Evolutionary conservation across 2,888 invertebrate species (phyloP).

Genomic region (Limnephilus auricula): DNA sequence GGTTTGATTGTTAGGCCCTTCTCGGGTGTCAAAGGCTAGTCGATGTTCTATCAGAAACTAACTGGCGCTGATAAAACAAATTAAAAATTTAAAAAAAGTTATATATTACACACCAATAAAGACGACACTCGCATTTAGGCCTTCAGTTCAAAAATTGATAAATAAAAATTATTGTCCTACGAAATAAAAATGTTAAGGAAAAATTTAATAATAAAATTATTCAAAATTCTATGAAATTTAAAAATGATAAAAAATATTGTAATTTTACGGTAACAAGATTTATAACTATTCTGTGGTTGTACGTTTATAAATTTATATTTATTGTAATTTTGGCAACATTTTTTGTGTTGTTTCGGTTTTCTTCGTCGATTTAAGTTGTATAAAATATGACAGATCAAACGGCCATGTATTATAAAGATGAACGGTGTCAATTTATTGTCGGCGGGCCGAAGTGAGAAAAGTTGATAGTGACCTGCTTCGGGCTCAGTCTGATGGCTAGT

Average conservation of each 20-base stretch:
- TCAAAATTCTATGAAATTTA: slow-evolving; percentile 66
- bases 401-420: slow-evolving; percentile 53
- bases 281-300: slow-evolving; percentile 66
- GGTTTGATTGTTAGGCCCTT: slow-evolving; percentile 11
- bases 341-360: slow-evolving; percentile 55
- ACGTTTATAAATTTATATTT: slow-evolving; percentile 64
- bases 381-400: slow-evolving; percentile 53
- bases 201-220: slow-evolving; percentile 65
- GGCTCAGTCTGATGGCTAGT: slow-evolving; percentile 30
- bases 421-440: slow-evolving; percentile 54
- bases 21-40: slow-evolving; percentile 7
- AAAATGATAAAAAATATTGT: slow-evolving; percentile 62
- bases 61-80: slow-evolving; percentile 41
- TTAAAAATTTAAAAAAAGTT: slow-evolving; percentile 18
- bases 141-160: slow-evolving; percentile 81
- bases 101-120: slow-evolving; percentile 76
- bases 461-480: slow-evolving; percentile 58
- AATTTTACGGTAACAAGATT: slow-evolving; percentile 66
- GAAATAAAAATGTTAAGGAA: slow-evolving; percentile 63
- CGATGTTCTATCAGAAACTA: background rate
- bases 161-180: slow-evolving; percentile 66
- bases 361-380: slow-evolving; percentile 50
- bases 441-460: slow-evolving; percentile 49
- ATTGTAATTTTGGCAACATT: slow-evolving; percentile 58
- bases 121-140: slow-evolving; percentile 84